Evolutionary conservation across 2,888 invertebrate genomes (phyloP).

Genomic region (Drosophila nr. fundita): DNA sequence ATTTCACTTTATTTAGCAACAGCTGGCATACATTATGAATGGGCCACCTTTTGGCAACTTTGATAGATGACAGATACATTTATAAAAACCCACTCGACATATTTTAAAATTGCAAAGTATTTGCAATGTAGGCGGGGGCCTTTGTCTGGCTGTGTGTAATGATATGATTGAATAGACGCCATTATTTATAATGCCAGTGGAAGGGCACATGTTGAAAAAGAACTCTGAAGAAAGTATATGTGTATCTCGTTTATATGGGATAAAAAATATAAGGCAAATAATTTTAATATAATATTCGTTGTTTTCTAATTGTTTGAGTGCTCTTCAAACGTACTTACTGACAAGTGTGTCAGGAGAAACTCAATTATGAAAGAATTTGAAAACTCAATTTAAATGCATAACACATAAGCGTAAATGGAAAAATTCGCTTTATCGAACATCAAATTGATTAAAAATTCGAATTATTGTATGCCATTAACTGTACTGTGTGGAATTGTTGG

Average conservation of each 20-base stretch:
- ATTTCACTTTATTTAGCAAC: constrained; percentile 55
- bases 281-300: not conserved
- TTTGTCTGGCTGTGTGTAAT: constrained; percentile 25
- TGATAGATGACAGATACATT: constrained; percentile 63
- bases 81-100: constrained; percentile 42
- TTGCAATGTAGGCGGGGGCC: constrained; percentile 17
- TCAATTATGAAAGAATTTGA: not conserved
- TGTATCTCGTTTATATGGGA: not conserved
- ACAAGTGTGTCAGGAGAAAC: not conserved
- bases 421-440: not conserved
- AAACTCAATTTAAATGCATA: not conserved
- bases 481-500: not conserved
- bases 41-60: constrained; percentile 37
- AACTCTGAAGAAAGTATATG: not conserved
- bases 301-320: not conserved
- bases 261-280: not conserved
- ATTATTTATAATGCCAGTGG: constrained; percentile 37
- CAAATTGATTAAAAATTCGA: not conserved
- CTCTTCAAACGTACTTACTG: not conserved
- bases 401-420: not conserved
- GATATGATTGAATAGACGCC: constrained; percentile 54
- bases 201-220: not conserved
- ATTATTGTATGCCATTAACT: constrained; percentile 2
- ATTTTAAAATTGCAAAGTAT: constrained; percentile 48
- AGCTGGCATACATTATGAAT: constrained; percentile 22